These are phyloP conservation scores for Thelaira solivaga DNA, from an alignment of 2,888 invertebrate genomes.

Conservation along the genomic window DNA sequence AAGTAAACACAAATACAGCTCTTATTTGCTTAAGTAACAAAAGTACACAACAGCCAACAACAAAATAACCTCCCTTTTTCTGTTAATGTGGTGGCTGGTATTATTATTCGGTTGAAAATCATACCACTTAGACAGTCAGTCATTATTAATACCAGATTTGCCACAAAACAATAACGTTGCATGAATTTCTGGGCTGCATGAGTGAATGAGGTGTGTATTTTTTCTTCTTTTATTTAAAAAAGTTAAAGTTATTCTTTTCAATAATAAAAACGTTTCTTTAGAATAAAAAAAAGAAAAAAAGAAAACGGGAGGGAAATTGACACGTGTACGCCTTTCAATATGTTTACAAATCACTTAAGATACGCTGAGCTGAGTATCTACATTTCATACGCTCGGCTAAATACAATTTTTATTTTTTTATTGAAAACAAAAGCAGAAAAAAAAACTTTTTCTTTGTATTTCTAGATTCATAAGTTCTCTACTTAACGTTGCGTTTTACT, in stretches of 20 bases:
- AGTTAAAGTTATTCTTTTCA: constrained; percentile 60
- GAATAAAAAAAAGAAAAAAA: constrained; percentile 16
- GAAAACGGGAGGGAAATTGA: constrained; percentile 67
- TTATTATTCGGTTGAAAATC: constrained; percentile 39
- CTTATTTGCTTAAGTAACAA: constrained; percentile 1
- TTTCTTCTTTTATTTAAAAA: neutral
- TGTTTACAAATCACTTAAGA: constrained; percentile 78
- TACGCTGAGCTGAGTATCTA: constrained; percentile 66
- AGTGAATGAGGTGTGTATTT: neutral
- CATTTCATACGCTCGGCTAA: constrained; percentile 59
- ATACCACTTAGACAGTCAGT: constrained; percentile 39
- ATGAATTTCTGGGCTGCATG: neutral
- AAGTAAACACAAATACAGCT: constrained; percentile 42
- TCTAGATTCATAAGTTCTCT: neutral
- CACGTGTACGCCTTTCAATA: constrained; percentile 77
- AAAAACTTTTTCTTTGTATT: constrained; percentile 2
- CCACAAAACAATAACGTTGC: constrained; percentile 36
- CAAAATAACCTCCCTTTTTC: neutral
- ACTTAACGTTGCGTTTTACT: constrained; percentile 1
- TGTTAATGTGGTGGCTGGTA: neutral
- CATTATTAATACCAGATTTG: constrained; percentile 39
- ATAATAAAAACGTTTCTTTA: constrained; percentile 48
- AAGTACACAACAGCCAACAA: constrained; percentile 22
- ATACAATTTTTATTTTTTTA: constrained; percentile 14
- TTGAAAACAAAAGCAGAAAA: constrained; percentile 8